These are phyloP conservation scores for Entelurus aequoreus DNA, from an alignment of 2,113 vertebrate genomes.

Conservation along the genomic window DNA sequence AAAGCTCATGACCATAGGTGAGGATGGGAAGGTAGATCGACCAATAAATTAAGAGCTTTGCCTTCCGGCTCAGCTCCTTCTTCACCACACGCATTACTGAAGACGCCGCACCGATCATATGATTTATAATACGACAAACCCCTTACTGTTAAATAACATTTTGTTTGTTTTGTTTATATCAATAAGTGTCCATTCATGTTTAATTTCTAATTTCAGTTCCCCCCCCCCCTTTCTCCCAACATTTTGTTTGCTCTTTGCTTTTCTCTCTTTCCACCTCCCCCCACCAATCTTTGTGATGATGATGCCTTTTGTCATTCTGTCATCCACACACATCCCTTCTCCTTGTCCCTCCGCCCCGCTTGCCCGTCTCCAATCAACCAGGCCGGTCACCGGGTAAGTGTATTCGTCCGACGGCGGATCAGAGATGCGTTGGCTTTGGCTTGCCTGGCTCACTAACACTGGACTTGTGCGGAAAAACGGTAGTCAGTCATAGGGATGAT, in stretches of 20 bases:
- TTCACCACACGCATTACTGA: too few species aligned
- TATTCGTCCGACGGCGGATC: conserved; percentile 56
- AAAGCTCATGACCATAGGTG: too few species aligned
- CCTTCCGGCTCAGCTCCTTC: too few species aligned
- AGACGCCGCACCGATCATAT: conserved; percentile 26
- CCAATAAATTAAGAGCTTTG: too few species aligned
- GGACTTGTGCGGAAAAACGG: conserved; percentile 8
- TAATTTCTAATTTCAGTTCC: conserved; percentile 73
- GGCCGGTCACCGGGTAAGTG: conserved; percentile 99
- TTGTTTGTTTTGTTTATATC: conserved; percentile 46
- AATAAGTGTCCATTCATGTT: conserved; percentile 60
- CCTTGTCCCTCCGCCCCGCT: conserved; percentile 54
- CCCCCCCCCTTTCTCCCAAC: conserved; percentile 58
- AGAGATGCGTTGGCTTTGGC: conserved; percentile 47
- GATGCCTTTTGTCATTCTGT: conserved; percentile 73
- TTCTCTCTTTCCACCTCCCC: conserved; percentile 43
- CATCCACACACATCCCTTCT: conserved; percentile 50
- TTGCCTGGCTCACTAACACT: conserved; percentile 43
- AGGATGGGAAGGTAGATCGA: too few species aligned
- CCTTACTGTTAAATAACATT: conserved; percentile 33
- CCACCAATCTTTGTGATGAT: conserved; percentile 67
- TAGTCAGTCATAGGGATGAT: background rate
- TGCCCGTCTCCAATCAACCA: conserved; percentile 89
- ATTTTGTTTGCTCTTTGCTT: conserved; percentile 50
- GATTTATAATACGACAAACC: conserved; percentile 21